phyloP scores from a whole-genome alignment of 2,113 vertebrate genomes.

The Atractosteus spatula region DNA sequence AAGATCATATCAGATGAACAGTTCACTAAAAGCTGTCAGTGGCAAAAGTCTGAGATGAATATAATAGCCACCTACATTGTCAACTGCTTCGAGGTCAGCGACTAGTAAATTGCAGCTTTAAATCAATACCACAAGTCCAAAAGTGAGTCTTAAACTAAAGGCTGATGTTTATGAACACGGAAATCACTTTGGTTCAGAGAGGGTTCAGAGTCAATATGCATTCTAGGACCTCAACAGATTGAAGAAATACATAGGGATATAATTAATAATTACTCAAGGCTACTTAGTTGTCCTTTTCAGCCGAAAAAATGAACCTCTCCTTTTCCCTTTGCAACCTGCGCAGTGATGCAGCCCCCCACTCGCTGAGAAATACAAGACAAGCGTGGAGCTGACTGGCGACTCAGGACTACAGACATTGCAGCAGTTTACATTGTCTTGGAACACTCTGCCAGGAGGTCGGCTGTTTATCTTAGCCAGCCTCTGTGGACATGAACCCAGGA shows the following conservation, averaged over 20 bases:
- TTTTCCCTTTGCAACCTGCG: too few species aligned
- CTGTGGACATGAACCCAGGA: neutral
- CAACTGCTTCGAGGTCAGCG: slow-evolving; percentile 57
- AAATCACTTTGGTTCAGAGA: too few species aligned
- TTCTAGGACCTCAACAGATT: too few species aligned
- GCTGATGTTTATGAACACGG: too few species aligned
- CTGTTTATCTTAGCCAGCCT: neutral
- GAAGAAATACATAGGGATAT: too few species aligned
- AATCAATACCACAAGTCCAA: too few species aligned
- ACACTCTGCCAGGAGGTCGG: neutral
- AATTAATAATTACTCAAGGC: too few species aligned
- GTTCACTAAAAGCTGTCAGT: neutral
- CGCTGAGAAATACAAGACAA: neutral
- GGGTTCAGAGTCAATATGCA: too few species aligned
- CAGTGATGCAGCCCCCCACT: too few species aligned
- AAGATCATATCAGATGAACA: slow-evolving; percentile 41
- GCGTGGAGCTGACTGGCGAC: neutral
- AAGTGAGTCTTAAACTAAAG: too few species aligned
- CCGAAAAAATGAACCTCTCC: too few species aligned
- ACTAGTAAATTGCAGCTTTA: neutral
- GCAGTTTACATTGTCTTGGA: slow-evolving; percentile 1
- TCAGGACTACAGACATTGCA: slow-evolving; percentile 2
- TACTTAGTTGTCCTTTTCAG: too few species aligned
- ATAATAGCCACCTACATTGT: slow-evolving; percentile 43
- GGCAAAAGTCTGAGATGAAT: slow-evolving; percentile 40